These are phyloP conservation scores for Hoplodrina blanda DNA, from an alignment of 2,888 invertebrate species.

Conservation along the genomic window DNA sequence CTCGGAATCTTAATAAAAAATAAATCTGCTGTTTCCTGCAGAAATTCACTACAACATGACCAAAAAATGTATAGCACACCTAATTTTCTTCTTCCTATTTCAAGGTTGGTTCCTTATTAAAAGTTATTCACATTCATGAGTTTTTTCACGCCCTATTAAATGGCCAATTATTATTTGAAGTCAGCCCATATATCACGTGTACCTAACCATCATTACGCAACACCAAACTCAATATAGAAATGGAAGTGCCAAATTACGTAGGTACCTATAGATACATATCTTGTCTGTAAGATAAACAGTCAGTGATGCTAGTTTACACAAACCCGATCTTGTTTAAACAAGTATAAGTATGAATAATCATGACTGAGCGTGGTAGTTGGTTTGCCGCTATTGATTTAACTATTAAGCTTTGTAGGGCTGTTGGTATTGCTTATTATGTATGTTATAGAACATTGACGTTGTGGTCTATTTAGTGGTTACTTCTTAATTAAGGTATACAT, in stretches of 20 bases:
- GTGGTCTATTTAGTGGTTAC: background rate
- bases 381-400: constrained; percentile 41
- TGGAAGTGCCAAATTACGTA: constrained; percentile 23
- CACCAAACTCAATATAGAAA: constrained; percentile 9
- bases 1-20: too few relatives aligned
- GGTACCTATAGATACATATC: constrained; percentile 19
- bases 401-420: background rate
- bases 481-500: background rate
- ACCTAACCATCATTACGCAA: constrained; percentile 12
- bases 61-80: too few relatives aligned
- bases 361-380: constrained; percentile 25
- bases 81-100: too few relatives aligned
- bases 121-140: too few relatives aligned
- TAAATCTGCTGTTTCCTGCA: too few relatives aligned
- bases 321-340: constrained; percentile 53
- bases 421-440: background rate
- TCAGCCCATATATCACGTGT: background rate
- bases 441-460: background rate
- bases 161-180: too few relatives aligned
- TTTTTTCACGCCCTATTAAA: too few relatives aligned
- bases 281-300: constrained; percentile 54
- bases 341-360: constrained; percentile 62
- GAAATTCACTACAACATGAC: too few relatives aligned
- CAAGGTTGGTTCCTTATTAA: too few relatives aligned
- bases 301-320: constrained; percentile 45